A percentile compares a stretch with the other conserved stretches of the same genome.
Evolutionary conservation across 2,797 vertebrate species (phyloP).

Genomic region (Anomalospiza imberbis): DNA sequence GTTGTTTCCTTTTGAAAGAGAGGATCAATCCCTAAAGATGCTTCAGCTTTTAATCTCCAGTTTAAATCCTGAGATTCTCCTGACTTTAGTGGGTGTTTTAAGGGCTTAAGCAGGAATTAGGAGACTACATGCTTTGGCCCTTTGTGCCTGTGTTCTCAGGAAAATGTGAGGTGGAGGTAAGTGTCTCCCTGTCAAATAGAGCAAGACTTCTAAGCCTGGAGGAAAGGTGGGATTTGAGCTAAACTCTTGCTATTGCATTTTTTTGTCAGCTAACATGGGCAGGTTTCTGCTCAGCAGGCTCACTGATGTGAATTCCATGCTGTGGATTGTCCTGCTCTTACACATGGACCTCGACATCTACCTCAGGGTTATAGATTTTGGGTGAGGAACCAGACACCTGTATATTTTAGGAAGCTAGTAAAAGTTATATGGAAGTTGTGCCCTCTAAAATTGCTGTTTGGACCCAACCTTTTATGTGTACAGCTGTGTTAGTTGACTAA

Average conservation of each 20-base stretch:
- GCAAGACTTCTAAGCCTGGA: neutral
- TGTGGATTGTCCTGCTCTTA: neutral
- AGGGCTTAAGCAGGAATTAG: slow-evolving; percentile 15
- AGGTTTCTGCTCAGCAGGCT: neutral
- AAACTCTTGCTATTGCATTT: neutral
- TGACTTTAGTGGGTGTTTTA: neutral
- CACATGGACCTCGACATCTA: accelerated
- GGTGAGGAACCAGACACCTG: neutral
- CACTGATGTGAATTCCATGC: neutral
- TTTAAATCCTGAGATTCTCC: slow-evolving; percentile 25
- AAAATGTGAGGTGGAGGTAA: neutral
- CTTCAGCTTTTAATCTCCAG: slow-evolving; percentile 22
- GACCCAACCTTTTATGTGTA: neutral
- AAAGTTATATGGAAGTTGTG: neutral
- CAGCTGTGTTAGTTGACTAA: neutral
- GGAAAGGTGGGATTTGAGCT: neutral
- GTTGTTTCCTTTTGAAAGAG: neutral
- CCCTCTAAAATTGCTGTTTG: neutral
- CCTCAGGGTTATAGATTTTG: neutral
- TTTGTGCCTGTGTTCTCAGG: neutral
- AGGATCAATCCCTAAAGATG: neutral
- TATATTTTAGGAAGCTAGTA: neutral
- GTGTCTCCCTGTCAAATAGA: neutral
- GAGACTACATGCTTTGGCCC: neutral
- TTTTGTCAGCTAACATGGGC: neutral